Evolutionary conservation across 2,888 invertebrate genomes (phyloP), one percentile per base, ranked within the genome.

Genomic region (Acleris emargana): DNA sequence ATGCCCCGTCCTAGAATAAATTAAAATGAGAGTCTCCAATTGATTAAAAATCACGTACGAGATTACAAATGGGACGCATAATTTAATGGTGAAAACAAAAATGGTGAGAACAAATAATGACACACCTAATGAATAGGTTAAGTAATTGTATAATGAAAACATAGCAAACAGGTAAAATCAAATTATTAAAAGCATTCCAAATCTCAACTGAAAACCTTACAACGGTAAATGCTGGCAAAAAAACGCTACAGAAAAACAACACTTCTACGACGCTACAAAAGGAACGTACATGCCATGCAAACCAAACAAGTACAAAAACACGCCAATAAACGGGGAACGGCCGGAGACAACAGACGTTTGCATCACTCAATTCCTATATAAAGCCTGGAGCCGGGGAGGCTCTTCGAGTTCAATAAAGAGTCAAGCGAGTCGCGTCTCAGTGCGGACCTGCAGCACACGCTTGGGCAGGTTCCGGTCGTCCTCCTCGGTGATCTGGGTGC

Each of bases 401-500:
- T 67, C 69, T 9, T 58, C 69, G 64, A 60, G 63, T 80, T 80
- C 77, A 79, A 79, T 77, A 78, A 80, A 80, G 77, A 79, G 80
- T 81, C 78, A 78, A 76, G 79, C 64, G 71, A 73, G 88, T 95
- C 94, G 95, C 95, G 94, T 95, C 91, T 77, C 72, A 74, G 77
- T 69, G 73, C 81, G 86, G 91, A 94, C 98, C 98, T 97, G 97
- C 79, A 98, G 94, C 78, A 98, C 97, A 80, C 97, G 96, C 91
- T 98, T 98, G 73, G 98, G 98, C 79, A 98, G 94, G 89, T 97
- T 97, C 80, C 98, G 94, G 93, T 98, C 98, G 85, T 98, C 98
- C 89, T 98, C 98, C 90, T 98, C 98, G 51, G 98, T 98, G 90
- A 98, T 98, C 93, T 98, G 98, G 59, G 98, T 97, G 82, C 97